Percentiles rank a stretch among this genome's conserved stretches.
Evolutionary conservation across 2,888 invertebrate species (phyloP).

Genomic region (Neocrepidodera transversa): DNA sequence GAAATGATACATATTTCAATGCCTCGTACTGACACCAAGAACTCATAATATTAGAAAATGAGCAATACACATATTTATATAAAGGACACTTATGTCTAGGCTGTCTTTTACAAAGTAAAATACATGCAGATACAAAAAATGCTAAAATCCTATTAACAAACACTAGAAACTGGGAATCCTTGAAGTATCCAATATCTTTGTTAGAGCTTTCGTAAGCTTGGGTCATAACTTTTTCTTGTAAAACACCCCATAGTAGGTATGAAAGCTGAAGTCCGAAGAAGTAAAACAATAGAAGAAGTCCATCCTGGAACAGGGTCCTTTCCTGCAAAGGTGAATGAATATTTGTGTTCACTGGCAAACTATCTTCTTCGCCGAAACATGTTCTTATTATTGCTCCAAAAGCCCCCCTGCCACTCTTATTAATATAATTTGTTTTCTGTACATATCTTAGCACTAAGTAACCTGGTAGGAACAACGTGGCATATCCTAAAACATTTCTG

Average conservation of each 20-base stretch:
- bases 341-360: constrained; percentile 50
- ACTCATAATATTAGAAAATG: constrained; percentile 96
- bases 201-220: constrained; percentile 70
- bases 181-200: constrained; percentile 75
- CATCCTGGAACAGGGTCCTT: constrained; percentile 66
- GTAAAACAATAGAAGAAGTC: constrained; percentile 74
- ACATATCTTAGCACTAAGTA: constrained; percentile 84
- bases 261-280: constrained; percentile 88
- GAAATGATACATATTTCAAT: constrained; percentile 96
- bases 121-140: constrained; percentile 72
- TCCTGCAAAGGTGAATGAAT: constrained; percentile 27
- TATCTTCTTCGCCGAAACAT: constrained; percentile 64
- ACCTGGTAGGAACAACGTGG: constrained; percentile 87
- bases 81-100: constrained; percentile 83
- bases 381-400: constrained; percentile 60
- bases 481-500: constrained; percentile 86
- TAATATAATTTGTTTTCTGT: constrained; percentile 78
- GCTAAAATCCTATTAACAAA: constrained; percentile 94
- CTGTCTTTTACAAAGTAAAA: constrained; percentile 68
- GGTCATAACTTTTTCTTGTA: constrained; percentile 99
- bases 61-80: constrained; percentile 94
- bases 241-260: constrained; percentile 93
- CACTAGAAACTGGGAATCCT: constrained; percentile 96
- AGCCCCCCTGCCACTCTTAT: constrained; percentile 68
- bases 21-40: constrained; percentile 99